A percentile compares a stretch with the other conserved stretches of the same genome.
Evolutionary conservation across 2,888 invertebrate genomes (phyloP).

Genomic region (Hemaris fuciformis): DNA sequence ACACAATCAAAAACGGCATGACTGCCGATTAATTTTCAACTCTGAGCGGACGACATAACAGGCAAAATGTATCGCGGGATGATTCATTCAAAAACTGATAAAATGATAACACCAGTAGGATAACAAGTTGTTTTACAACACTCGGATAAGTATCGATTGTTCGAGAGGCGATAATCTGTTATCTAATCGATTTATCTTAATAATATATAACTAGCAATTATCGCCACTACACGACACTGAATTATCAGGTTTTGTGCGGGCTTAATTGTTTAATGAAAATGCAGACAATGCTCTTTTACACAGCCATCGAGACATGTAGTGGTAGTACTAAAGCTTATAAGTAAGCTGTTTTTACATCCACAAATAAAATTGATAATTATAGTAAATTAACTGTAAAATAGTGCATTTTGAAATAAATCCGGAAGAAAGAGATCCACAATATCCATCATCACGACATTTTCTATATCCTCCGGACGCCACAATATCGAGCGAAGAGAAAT

Average conservation of each 20-base stretch:
- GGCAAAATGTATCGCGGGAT: conserved; percentile 11
- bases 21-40: conserved; percentile 6
- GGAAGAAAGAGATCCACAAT: no score
- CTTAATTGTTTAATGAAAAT: conserved; percentile 8
- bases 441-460: no score
- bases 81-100: conserved; percentile 18
- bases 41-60: conserved; percentile 6
- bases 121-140: conserved; percentile 43
- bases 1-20: background rate
- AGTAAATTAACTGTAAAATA: no score
- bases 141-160: conserved; percentile 42
- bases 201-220: conserved; percentile 25
- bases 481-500: no score
- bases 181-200: conserved; percentile 32
- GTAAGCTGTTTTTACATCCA: no score
- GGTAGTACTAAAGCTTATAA: no score
- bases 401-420: no score
- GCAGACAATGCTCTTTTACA: background rate
- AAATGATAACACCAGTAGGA: conserved; percentile 23
- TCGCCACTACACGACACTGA: conserved; percentile 26
- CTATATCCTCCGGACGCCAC: no score
- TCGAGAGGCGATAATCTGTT: conserved; percentile 35
- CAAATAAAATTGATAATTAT: no score
- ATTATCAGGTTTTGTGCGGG: conserved; percentile 7
- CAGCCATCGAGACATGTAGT: background rate